Evolutionary conservation across 2,888 invertebrate genomes (phyloP).

Genomic region (Seira musarum): DNA sequence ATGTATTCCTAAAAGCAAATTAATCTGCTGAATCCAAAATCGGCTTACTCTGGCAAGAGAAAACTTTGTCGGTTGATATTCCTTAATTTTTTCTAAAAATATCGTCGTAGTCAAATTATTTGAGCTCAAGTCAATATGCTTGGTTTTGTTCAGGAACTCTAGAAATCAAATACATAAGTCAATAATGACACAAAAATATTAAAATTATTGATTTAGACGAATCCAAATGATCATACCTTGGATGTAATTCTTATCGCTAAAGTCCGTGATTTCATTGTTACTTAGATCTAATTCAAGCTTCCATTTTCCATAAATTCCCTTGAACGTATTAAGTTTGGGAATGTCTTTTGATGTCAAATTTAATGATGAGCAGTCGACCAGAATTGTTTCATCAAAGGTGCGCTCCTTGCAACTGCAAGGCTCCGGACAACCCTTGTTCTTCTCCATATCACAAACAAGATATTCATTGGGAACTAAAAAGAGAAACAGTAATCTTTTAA

Average conservation of each 20-base stretch:
- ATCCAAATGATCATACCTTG: constrained; percentile 18
- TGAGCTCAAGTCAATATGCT: constrained; percentile 53
- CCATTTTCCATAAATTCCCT: constrained; percentile 28
- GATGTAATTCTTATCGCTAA: constrained; percentile 40
- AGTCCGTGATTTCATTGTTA: constrained; percentile 54
- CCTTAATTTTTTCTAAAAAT: constrained; percentile 59
- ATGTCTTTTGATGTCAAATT: constrained; percentile 45
- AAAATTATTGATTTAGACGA: constrained; percentile 22
- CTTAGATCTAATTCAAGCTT: constrained; percentile 56
- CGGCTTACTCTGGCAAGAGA: constrained; percentile 11
- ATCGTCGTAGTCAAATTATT: constrained; percentile 60
- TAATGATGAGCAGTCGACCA: constrained; percentile 60
- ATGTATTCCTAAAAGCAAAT: no score
- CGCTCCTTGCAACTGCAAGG: constrained; percentile 62
- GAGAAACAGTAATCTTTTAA: neutral
- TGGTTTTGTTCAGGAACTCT: constrained; percentile 56
- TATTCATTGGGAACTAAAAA: constrained; percentile 27
- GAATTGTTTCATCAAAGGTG: constrained; percentile 60
- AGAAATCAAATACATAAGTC: no score
- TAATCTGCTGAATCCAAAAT: no score
- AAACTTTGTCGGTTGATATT: constrained; percentile 62
- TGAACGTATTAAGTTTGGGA: constrained; percentile 40
- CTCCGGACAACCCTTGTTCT: constrained; percentile 52
- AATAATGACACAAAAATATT: constrained; percentile 2
- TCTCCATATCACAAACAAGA: constrained; percentile 51